Evolutionary conservation across 2,113 vertebrate genomes (phyloP), one percentile per base, ranked within the genome.

Genomic region (Chloebia gouldiae): DNA sequence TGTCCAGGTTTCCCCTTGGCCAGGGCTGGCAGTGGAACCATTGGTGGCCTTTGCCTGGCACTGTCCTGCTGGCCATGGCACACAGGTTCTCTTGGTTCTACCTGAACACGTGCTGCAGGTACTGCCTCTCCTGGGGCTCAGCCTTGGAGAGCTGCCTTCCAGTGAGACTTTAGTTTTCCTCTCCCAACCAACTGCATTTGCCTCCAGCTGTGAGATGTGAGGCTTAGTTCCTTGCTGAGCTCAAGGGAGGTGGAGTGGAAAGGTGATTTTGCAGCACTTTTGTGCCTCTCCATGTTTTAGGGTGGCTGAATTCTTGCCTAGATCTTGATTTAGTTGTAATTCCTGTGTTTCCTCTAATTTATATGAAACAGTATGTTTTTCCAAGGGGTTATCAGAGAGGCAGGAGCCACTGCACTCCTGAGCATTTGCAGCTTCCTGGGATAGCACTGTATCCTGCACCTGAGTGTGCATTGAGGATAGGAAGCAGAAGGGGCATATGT

Each of bases 401-500:
- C 22, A 51, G 24, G 18, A 73, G 45, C 30, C 18, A 47, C 21
- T 2, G 0, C 33, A 15, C 11, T 54, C 22, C 7, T 50, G 33
- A 66, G 24, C 18, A 12, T 57, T 44, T 91, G 7, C 31, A 28
- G 57, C n/a, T 21, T 75, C 40, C 13, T 73, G 28, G 20, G 22
- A 23, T 81, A 33, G 6, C 47, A 13, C 11, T 51, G 42, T 45
- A 12, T 44, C 27, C 39, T 30, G 7, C 14, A 77, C 65, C 9
- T 21, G 45, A 33, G 33, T 6, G 16, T 91, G 15, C 18, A 5
- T 15, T 79, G 51, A 78, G 25, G n/a, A 6, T 39, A 23, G 49
- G 30, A 90, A 82, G 44, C 15, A 35, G 23, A 3, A 82, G 17
- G 23, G 40, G 3, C 4, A 0, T 44, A 5, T 1, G 0, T 27